Evolutionary conservation across 2,113 vertebrate species (phyloP), one percentile per base, ranked within the genome.

Genomic region (Syrmaticus mikado): DNA sequence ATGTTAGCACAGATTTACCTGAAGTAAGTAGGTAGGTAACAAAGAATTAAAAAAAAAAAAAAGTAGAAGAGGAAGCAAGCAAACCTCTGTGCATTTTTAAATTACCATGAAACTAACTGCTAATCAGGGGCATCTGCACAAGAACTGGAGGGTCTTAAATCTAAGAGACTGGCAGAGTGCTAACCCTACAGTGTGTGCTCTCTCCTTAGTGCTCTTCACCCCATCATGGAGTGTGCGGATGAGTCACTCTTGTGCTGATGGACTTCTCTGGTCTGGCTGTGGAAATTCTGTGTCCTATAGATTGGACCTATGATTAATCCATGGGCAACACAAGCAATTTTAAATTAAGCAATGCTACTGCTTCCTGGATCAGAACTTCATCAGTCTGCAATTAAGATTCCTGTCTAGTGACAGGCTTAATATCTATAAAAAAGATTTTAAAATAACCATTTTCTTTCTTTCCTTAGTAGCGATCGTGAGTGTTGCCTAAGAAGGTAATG

Each of bases 321-420:
- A 72, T n/a, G 78, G 53, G 46, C 20, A 34, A 16, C 20, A 72
- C 1, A 4, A 82, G 60, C 52, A 1, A 45, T 72, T 89, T 85
- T 27, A 57, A 57, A 79, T 8, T n/a, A 36, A 27, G 18, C 65
- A 77, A 22, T 24, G 28, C n/a, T 73, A 21, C 75, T 66, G 22
- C 75, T 89, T 82, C 67, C 60, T 66, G 50, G 27, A 66, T 82
- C 77, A 76, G 15, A 66, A 82, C 50, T 70, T 89, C 82, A 87
- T 30, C 72, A 53, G 60, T 68, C 30, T 2, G 0, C 71, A 65
- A 48, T 13, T 38, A 70, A 85, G 62, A 48, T 53, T 73, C 30
- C 20, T 7, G 1, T 76, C 43, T 68, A 79, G 58, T 67, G 40
- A 45, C 3, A 12, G 36, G 40, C 75, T 82, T 62, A 13, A 0